phyloP scores from a whole-genome alignment of 2,113 vertebrate genomes.

The Porphyrio hochstetteri region DNA sequence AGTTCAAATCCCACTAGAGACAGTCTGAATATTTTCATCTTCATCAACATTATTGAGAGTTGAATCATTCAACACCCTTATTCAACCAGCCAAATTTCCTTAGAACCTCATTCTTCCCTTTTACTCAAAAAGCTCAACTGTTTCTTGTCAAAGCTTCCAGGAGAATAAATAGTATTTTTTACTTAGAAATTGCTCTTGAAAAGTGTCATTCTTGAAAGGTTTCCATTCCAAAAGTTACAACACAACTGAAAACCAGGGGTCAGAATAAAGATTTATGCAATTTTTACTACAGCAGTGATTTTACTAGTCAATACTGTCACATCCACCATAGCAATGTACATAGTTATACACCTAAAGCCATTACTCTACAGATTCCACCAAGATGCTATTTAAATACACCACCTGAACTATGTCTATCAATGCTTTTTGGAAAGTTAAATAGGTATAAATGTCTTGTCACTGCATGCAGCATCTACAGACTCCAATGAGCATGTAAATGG shows the following conservation, averaged over 20 bases:
- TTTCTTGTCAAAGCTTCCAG: conserved; percentile 27
- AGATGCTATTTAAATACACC: neutral
- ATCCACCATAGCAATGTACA: neutral
- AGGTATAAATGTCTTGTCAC: neutral
- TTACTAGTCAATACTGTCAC: neutral
- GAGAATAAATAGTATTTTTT: conserved; percentile 23
- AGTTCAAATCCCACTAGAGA: conserved; percentile 45
- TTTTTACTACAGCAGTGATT: neutral
- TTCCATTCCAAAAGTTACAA: neutral
- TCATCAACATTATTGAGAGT: conserved; percentile 23
- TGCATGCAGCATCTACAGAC: neutral
- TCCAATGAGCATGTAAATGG: neutral
- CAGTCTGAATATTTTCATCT: conserved; percentile 13
- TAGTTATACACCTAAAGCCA: neutral
- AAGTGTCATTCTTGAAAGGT: neutral
- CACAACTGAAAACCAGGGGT: neutral
- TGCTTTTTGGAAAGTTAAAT: neutral
- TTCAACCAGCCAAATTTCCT: conserved; percentile 27
- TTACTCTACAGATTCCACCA: neutral
- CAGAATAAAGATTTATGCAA: neutral
- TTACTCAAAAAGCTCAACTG: conserved; percentile 29
- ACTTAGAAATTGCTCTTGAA: neutral
- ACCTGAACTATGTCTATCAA: neutral
- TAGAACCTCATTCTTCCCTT: conserved; percentile 38
- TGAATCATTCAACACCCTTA: conserved; percentile 27